Evolutionary conservation across 2,113 vertebrate genomes (phyloP), one percentile per base, ranked within the genome.

Genomic region (Mobula hypostoma): DNA sequence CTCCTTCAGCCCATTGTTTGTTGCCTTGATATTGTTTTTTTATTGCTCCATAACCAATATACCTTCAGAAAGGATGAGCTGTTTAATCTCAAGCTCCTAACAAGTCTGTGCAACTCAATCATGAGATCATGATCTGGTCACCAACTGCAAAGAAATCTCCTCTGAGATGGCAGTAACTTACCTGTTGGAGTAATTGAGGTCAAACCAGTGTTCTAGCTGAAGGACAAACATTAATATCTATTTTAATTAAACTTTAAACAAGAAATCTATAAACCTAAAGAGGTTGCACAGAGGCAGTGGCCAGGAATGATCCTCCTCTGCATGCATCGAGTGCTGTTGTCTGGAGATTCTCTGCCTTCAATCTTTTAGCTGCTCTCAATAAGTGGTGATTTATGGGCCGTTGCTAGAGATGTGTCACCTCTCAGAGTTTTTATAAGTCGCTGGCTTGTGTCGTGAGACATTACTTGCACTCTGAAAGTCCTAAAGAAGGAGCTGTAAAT

Each of bases 191-290:
- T 29, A 63, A 66, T 32, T 88, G 61, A 66, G 61, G 12, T 88
- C 85, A 88, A 88, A 66, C 11, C 29, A 88, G 58, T 32, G 12
- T 29, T 17, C 58, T 66, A 7, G 85, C 11, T 88, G 85, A 88
- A 88, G 85, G 61, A 88, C 29, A 17, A 63, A 88, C 61, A 66
- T 88, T 88, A 63, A 66, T 88, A 63, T 63, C 85, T 88, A 88
- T 88, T 83, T 88, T 88, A 88, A 66, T 88, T 88, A 88, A 85
- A 87, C 56, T 27, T 56, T 88, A 17, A 88, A 88, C 29, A 61
- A 88, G 61, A n/a, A n/a, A 88, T 88, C 85, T 66, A 88, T 88
- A 88, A 88, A n/a, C 1, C 58, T 66, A 88, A 87, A 61, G 58
- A 66, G 58, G 29, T 66, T 88, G 11, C 27, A 66, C 12, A 32